phyloP scores from a whole-genome alignment of 1,140 invertebrate species.

The Antheraea mylitta region DNA sequence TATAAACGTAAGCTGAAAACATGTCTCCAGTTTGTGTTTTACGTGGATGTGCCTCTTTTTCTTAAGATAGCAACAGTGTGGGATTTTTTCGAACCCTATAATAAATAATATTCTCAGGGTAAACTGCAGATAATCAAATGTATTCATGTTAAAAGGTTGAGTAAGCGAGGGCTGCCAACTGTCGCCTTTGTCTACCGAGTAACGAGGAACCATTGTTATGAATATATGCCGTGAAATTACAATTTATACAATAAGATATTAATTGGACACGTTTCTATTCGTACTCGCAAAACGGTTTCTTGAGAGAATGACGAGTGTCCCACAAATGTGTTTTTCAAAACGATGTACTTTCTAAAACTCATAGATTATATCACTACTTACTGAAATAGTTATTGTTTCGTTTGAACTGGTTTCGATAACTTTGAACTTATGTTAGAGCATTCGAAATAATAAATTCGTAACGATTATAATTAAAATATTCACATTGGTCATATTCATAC shows the following conservation, averaged over 20 bases:
- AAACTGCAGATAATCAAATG: background rate
- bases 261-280: constrained; percentile 1
- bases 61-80: too few species aligned
- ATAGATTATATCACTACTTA: background rate
- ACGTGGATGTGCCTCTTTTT: too few species aligned
- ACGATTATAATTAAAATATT: too few species aligned
- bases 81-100: too few species aligned
- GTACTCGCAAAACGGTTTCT: background rate
- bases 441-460: too few species aligned
- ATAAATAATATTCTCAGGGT: too few species aligned
- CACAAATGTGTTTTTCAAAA: background rate
- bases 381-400: background rate
- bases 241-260: constrained; percentile 4
- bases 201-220: constrained; percentile 31
- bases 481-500: too few species aligned
- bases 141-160: background rate
- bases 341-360: background rate
- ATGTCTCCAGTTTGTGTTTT: too few species aligned
- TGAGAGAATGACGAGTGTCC: background rate
- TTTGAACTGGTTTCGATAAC: background rate
- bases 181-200: constrained; percentile 13
- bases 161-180: constrained; percentile 19
- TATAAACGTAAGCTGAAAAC: too few species aligned
- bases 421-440: too few species aligned
- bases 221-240: constrained; percentile 37